Evolutionary conservation across 1,140 invertebrate species (phyloP), one percentile per base, ranked within the genome.

Genomic region (Agrypnia vestita): DNA sequence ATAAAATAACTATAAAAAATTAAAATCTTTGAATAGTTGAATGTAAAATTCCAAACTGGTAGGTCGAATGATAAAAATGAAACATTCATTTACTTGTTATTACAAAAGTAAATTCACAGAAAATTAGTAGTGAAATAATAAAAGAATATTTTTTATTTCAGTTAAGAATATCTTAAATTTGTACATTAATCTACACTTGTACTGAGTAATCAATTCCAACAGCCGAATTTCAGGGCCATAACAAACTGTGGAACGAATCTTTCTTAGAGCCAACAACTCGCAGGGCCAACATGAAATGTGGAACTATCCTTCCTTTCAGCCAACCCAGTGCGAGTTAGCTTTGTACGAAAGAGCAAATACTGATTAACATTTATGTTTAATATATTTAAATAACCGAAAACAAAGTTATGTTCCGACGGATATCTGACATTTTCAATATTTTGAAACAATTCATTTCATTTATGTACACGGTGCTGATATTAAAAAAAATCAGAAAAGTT

Each of bases 131-230:
- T 10, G 17, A 59, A 59, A 53, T 8, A 6, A 21, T 59, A 21
- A 11, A 59, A 21, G 1, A 59, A 59, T 15, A 59, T 13, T n/a
- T 15, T 15, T 21, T 7, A 21, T 15, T 59, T 19, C 21, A 59
- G 55, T 10, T 59, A 19, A 59, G 21, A 15, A 12, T 44, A 67
- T 4, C 35, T 67, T 67, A 67, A 46, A 43, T 67, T 43, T 67
- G 21, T 67, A 67, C 62, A 67, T 67, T 67, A 46, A 15, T 67
- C 62, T 67, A 67, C 62, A 67, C 1, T 64, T 67, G 62, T 67
- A 67, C 62, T 46, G 43, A 25, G 61, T 43, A 53, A 35, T 51
- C n/a, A 13, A 51, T 51, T 49, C 49, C 49, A 51, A 56, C 53
- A 35, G 11, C n/a, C n/a, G 53, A n/a, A 1, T 4, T 17, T 17